Conservation (phyloP, 2,888 invertebrate genomes). For the Drosophila cyrtoloma region DNA sequence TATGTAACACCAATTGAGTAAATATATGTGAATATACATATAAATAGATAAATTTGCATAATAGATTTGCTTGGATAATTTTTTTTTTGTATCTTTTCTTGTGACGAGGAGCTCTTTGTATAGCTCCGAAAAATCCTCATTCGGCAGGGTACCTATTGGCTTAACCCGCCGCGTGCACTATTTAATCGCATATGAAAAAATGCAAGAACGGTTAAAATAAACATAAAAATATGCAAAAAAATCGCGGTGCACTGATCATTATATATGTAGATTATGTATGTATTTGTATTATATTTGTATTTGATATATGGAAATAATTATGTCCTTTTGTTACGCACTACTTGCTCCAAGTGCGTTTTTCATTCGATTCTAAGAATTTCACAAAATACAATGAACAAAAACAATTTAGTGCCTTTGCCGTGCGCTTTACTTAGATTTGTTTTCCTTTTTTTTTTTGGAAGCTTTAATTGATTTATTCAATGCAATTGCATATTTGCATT, state of each 20-base stretch:
- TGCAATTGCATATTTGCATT: constrained; percentile 35
- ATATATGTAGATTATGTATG: constrained; percentile 12
- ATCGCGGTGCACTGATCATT: constrained; percentile 28
- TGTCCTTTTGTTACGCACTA: constrained; percentile 2
- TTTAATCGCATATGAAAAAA: constrained; percentile 30
- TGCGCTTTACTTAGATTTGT: constrained; percentile 24
- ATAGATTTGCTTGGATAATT: constrained; percentile 22
- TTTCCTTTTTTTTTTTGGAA: constrained; percentile 31
- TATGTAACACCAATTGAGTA: constrained; percentile 61
- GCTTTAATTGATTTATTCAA: constrained; percentile 50
- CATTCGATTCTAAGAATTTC: constrained; percentile 3
- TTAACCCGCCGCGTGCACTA: constrained; percentile 34
- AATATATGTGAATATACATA: constrained; percentile 25
- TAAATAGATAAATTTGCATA: constrained; percentile 37
- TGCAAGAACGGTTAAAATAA: neutral
- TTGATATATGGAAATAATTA: neutral
- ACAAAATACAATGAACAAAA: constrained; percentile 23
- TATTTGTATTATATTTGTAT: constrained; percentile 2
- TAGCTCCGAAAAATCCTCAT: constrained; percentile 8
- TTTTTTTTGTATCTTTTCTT: constrained; percentile 1
- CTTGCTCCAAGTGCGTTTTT: constrained; percentile 9
- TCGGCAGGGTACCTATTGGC: constrained; percentile 21
- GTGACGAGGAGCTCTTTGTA: neutral
- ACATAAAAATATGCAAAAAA: constrained; percentile 11
- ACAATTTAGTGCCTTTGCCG: constrained; percentile 41